Base-by-base conservation (phyloP, 1,140 invertebrate species). In the Anthonomus grandis region DNA sequence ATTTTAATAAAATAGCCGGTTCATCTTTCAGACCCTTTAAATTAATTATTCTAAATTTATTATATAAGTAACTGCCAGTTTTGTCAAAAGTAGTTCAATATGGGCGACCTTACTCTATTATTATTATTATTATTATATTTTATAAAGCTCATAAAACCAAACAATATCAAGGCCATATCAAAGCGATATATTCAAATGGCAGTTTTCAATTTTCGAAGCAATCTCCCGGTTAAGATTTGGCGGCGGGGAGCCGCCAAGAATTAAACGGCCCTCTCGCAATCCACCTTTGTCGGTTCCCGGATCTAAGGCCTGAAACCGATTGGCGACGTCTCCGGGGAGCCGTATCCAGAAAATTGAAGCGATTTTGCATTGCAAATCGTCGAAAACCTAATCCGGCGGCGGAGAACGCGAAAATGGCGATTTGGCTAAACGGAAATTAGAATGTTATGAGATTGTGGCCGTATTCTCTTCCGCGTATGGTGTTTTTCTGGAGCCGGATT, bases 311-410 rank as follows among this genome's bases (percentile, higher is more conserved):
- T 2, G 25, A 13, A 48, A 48, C 25, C 46, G 17, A 36, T 34
- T 48, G n/a, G 18, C 25, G 15, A 19, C 15, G 46, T 48, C 46
- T 48, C 46, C 25, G 22, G 46, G 46, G 46, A 15, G 46, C 22
- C 46, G 27, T 48, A 27, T 17, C n/a, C 4, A 12, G 25, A 18
- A 31, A 48, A 48, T 48, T 48, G 46, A 19, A 31, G 15, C 46
- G 9, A 2, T 21, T 48, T 48, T 48, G 46, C 46, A 48, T 48
- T 48, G 46, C 46, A 48, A 48, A 48, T 48, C 46, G 46, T 34
- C 46, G 46, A 25, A 25, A 5, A 17, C 36, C 46, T 48, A 48
- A 48, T 48, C 22, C 46, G 23, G 13, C 9, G 22, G 25, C 27
- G n/a, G n/a, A n/a, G n/a, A 23, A 15, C 46, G 18, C n/a, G 18